Evolutionary conservation across 35 echinoderm and acorn worm genomes (phyloP), one percentile per base, ranked within the genome.

Genomic region (Diadema setosum): DNA sequence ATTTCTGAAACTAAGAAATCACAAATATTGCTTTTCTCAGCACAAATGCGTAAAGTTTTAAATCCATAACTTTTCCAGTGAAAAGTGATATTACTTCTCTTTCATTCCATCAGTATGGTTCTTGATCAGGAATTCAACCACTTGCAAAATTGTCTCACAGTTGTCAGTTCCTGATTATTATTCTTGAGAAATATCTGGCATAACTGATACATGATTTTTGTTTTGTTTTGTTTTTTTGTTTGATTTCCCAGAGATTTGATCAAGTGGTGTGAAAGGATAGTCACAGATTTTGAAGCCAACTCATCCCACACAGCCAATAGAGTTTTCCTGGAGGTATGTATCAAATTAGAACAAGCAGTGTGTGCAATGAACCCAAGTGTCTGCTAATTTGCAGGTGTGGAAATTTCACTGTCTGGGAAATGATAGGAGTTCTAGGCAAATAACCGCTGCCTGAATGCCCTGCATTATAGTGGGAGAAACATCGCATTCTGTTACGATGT

Each of bases 241-340:
- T n/a, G 48, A 23, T 31, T 32, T 37, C 55, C 30, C 80, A 94
- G 96, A 86, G 96, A 98, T 82, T 64, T 98, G 56, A 58, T 98
- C 34, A 98, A 98, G 64, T 98, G 96, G 96, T 98, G 96, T 92
- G 96, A 91, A 17, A 81, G 96, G 4, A 89, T 98, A 21, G 89
- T 85, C 32, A 31, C 70, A 23, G 85, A 85, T 14, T 83, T 85
- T 69, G 88, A 98, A 30, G 57, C 80, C 26, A 55, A 45, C 1
- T 17, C 70, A 15, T 87, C 83, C 6, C 80, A 84, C 42, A 91
- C 87, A 5, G 96, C 88, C 46, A 98, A 98, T 61, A 88, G 64
- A 55, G 82, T 98, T 49, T 91, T 98, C 36, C 61, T 91, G 39
- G 95, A 98, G 95, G 95, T 98, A 89, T 46, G 17, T n/a, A n/a